Percentiles rank a stretch among this genome's conserved stretches.
Conservation (phyloP, 2,797 vertebrate species). For the Chloroceryle amazona region DNA sequence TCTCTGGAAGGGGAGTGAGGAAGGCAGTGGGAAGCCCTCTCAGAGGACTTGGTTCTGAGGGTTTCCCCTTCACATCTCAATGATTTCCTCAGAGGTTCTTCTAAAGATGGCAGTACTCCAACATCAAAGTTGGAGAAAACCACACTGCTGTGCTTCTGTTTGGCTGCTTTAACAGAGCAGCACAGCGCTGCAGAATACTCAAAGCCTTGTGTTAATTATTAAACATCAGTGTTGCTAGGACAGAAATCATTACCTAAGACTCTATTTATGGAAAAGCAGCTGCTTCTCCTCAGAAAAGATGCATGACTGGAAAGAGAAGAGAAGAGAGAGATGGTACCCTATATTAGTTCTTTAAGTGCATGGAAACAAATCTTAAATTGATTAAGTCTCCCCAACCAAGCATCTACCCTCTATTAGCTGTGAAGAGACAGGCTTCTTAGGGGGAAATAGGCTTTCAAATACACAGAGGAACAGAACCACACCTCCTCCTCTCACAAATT, state of each 20-base stretch:
- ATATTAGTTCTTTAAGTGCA: neutral
- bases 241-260: neutral
- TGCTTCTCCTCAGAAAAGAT: neutral
- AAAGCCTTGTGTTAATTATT: neutral
- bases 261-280: neutral
- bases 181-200: neutral
- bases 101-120: neutral
- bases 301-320: neutral
- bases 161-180: neutral
- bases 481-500: neutral
- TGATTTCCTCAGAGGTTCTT: constrained; percentile 38
- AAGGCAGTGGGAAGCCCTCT: constrained; percentile 1
- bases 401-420: neutral
- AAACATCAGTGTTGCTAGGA: neutral
- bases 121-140: constrained; percentile 9
- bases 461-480: neutral
- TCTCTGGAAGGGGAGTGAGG: neutral
- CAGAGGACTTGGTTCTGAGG: neutral
- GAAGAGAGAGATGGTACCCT: neutral
- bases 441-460: neutral
- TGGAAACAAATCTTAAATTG: neutral
- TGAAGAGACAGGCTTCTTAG: neutral
- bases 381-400: neutral
- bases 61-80: neutral
- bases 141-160: neutral